Evolutionary conservation across 2,888 invertebrate genomes (phyloP).

Genomic region (Agriotes lineatus): DNA sequence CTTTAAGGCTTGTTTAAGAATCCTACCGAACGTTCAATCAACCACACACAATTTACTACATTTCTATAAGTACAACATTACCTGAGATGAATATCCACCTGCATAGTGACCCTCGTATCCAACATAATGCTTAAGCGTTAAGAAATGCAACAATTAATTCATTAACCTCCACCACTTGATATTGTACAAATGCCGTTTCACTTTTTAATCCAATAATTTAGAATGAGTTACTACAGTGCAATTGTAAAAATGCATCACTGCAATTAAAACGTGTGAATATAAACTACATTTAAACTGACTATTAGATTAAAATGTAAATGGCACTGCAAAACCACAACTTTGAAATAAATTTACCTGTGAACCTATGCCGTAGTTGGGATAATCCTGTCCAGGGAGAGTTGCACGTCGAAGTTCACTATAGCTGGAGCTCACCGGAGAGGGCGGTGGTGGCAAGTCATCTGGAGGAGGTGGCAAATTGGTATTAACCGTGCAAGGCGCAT

Average conservation of each 20-base stretch:
- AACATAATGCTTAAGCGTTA: slow-evolving; percentile 51
- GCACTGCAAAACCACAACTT: too few species aligned
- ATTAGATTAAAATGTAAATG: too few species aligned
- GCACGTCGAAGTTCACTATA: slow-evolving; percentile 89
- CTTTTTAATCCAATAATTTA: too few species aligned
- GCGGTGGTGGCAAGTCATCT: slow-evolving; percentile 81
- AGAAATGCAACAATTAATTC: slow-evolving; percentile 36
- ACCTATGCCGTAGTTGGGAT: slow-evolving; percentile 75
- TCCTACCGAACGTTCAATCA: too few species aligned
- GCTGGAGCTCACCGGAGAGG: slow-evolving; percentile 91
- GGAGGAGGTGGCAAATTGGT: slow-evolving; percentile 68
- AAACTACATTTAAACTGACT: too few species aligned
- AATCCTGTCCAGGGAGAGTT: slow-evolving; percentile 72
- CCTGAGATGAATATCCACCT: slow-evolving; percentile 67
- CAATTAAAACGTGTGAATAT: too few species aligned
- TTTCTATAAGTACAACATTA: slow-evolving; percentile 49
- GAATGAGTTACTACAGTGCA: too few species aligned
- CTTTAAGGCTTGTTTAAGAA: too few species aligned
- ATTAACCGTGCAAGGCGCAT: slow-evolving; percentile 64
- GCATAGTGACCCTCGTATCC: slow-evolving; percentile 60
- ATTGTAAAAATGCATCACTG: too few species aligned
- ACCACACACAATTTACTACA: not conserved
- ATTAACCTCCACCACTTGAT: too few species aligned
- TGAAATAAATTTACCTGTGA: slow-evolving; percentile 73
- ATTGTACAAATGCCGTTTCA: too few species aligned